phyloP scores from a whole-genome alignment of 2,797 vertebrate genomes.

The Cirrhinus molitorella region DNA sequence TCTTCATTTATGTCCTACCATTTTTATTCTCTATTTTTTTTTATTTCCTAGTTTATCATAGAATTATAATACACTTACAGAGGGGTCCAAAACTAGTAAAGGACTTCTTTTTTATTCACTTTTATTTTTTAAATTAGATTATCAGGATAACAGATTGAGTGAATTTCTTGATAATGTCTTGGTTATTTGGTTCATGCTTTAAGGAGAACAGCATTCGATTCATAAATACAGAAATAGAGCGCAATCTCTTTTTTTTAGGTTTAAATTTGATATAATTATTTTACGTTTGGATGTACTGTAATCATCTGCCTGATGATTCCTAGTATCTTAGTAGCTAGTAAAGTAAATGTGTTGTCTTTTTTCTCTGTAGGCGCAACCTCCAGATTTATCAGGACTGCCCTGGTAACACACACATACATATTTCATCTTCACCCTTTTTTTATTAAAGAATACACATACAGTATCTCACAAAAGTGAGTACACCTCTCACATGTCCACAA shows the following conservation, averaged over 20 bases:
- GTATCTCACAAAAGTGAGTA: too few relatives aligned
- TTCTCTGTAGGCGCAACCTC: slow-evolving; percentile 76
- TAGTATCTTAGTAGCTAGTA: neutral
- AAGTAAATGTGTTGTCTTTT: slow-evolving; percentile 49
- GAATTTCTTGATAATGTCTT: neutral
- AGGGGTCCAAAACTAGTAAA: too few relatives aligned
- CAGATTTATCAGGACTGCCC: slow-evolving; percentile 80
- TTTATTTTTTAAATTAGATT: neutral
- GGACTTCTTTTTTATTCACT: too few relatives aligned
- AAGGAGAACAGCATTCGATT: neutral
- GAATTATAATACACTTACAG: too few relatives aligned
- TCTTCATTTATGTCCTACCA: too few relatives aligned
- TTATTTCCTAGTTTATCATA: too few relatives aligned
- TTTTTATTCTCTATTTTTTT: too few relatives aligned
- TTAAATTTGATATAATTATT: neutral
- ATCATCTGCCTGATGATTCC: neutral
- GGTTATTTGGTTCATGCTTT: neutral
- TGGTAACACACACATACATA: slow-evolving; percentile 79
- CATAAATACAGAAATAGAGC: neutral
- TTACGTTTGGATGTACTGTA: neutral
- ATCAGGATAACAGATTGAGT: neutral
- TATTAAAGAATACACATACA: neutral
- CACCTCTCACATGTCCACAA: too few relatives aligned
- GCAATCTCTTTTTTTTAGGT: neutral
- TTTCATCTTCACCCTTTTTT: neutral